Evolutionary conservation across 2,797 vertebrate genomes (phyloP), one percentile per base, ranked within the genome.

Genomic region (Pseudopleuronectes americanus): DNA sequence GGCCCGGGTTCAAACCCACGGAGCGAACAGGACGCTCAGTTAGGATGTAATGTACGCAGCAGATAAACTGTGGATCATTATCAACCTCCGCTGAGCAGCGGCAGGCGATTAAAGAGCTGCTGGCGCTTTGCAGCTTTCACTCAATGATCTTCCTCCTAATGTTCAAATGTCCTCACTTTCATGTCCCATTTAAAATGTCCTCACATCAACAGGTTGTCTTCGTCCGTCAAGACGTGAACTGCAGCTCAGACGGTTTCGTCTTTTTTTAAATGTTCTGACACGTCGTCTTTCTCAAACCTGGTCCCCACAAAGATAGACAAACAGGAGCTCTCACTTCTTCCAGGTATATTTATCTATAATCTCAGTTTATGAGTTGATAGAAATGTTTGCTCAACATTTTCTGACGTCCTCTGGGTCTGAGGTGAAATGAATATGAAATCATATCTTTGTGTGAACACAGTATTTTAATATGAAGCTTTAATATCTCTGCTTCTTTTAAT

Each of bases 401-500:
- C 16, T 22, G 0, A 0, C 13, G 8, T 76, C 74, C 66, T 70
- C 33, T 12, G 74, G 49, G 79, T 16, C 21, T 1, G 6, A 8
- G 2, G 36, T 38, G 36, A 13, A 38, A 13, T 36, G 56, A 57
- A 76, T 1, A 5, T 22, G 62, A 62, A 71, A 6, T 64, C 65
- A 49, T 23, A 47, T 72, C n/a, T 28, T 24, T 21, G 47, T 3
- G 31, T 16, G 8, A 17, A 43, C 54, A 22, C 57, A 49, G 26
- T 3, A 5, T 76, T 73, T 76, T 84, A 90, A 91, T 89, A 33
- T 33, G 31, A 33, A 33, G 31, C 31, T 33, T 33, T 33, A 33
- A 79, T 84, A 60, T 68, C 87, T 82, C 68, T 33, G 69, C 57
- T 68, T 75, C 68, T 71, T 87, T 89, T 90, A 85, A 92, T 90